These are phyloP conservation scores for Hyposoter dolosus DNA, from an alignment of 2,888 invertebrate species.

Conservation along the genomic window DNA sequence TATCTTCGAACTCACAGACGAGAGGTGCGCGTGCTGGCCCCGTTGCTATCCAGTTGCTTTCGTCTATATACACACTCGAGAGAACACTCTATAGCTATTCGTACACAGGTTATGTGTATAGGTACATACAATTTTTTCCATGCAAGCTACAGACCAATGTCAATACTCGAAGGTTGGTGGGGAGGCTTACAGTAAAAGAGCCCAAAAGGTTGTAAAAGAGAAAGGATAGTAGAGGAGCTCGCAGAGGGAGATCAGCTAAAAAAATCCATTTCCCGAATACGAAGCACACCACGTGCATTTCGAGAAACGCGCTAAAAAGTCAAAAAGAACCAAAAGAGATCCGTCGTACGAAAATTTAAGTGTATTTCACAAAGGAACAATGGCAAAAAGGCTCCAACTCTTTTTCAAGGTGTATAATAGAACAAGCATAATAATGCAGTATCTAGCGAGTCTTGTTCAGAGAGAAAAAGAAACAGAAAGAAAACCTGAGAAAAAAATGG, in stretches of 20 bases:
- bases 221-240: background rate
- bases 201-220: conserved; percentile 34
- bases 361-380: conserved; percentile 45
- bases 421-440: conserved; percentile 18
- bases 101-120: conserved; percentile 31
- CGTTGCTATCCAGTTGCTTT: conserved; percentile 41
- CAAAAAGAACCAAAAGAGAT: conserved; percentile 11
- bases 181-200: conserved; percentile 37
- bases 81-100: conserved; percentile 53
- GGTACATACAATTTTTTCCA: conserved; percentile 22
- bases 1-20: conserved; percentile 64
- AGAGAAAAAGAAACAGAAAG: background rate
- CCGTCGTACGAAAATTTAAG: conserved; percentile 22
- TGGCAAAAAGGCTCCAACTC: background rate
- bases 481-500: background rate
- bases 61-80: conserved; percentile 18
- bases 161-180: conserved; percentile 23
- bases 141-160: conserved; percentile 27
- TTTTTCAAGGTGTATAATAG: background rate
- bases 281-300: conserved; percentile 6
- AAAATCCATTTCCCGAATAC: conserved; percentile 29
- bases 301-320: conserved; percentile 2
- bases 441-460: conserved; percentile 32
- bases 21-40: conserved; percentile 30
- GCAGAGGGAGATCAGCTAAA: conserved; percentile 29